A percentile compares a stretch with the other conserved stretches of the same genome.
Conservation (phyloP, 1,140 invertebrate species). For the Drosophila varians region DNA sequence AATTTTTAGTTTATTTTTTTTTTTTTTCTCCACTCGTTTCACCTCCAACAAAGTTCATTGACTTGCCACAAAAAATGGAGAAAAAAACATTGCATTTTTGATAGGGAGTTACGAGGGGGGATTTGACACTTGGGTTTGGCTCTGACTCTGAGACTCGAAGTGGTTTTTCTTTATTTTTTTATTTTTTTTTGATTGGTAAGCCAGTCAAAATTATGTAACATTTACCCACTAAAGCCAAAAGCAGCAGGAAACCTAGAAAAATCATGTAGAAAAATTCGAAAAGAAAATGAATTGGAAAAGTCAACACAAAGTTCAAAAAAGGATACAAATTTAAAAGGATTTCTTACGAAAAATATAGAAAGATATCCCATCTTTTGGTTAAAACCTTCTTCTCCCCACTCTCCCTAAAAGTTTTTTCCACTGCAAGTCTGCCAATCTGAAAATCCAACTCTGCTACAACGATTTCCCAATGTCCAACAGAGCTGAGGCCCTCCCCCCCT, state of each 20-base stretch:
- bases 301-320: too few relatives aligned
- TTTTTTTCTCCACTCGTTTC: conserved; percentile 23
- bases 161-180: neutral
- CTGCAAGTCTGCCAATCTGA: neutral
- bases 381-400: too few relatives aligned
- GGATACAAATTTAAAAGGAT: too few relatives aligned
- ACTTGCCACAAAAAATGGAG: conserved; percentile 6
- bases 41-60: conserved; percentile 33
- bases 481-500: neutral
- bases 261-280: conserved; percentile 51
- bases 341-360: too few relatives aligned
- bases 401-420: neutral
- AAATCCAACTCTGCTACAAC: conserved; percentile 17
- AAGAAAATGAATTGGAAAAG: conserved; percentile 1
- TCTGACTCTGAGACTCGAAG: neutral
- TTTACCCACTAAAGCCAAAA: conserved; percentile 78
- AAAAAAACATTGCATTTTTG: conserved; percentile 5
- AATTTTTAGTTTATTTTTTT: conserved; percentile 19
- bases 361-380: too few relatives aligned
- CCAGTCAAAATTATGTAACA: conserved; percentile 66
- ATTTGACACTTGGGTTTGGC: conserved; percentile 1
- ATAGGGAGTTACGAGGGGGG: neutral
- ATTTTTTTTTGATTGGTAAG: neutral
- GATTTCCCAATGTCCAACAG: conserved; percentile 39
- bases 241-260: conserved; percentile 80